These are phyloP conservation scores for Stomorhina lunata DNA, from an alignment of 2,888 invertebrate genomes.

Conservation along the genomic window DNA sequence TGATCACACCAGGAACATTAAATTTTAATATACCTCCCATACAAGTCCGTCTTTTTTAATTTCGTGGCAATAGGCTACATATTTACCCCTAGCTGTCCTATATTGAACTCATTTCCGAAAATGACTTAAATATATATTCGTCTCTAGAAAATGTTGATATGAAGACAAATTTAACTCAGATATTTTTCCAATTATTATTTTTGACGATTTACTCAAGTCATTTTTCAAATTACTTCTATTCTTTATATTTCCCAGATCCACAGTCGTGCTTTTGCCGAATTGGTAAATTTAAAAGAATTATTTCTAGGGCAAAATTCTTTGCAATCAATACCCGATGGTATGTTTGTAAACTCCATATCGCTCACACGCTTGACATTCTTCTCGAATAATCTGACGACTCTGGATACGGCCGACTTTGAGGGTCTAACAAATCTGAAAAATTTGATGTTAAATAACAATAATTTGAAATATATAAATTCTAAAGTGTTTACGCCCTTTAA, in stretches of 20 bases:
- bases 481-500: slow-evolving; percentile 79
- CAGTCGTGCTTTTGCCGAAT: slow-evolving; percentile 79
- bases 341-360: slow-evolving; percentile 80
- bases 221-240: not conserved
- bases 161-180: too few relatives aligned
- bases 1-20: too few relatives aligned
- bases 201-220: not conserved
- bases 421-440: slow-evolving; percentile 80
- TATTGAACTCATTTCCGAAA: too few relatives aligned
- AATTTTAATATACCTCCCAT: too few relatives aligned
- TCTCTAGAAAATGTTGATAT: too few relatives aligned
- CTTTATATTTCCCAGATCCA: slow-evolving; percentile 72
- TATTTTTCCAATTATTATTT: not conserved
- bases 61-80: too few relatives aligned
- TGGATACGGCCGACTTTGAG: slow-evolving; percentile 80
- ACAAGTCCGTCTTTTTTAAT: too few relatives aligned
- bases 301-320: slow-evolving; percentile 83
- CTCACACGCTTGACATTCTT: slow-evolving; percentile 82
- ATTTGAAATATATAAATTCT: slow-evolving; percentile 80
- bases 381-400: slow-evolving; percentile 80
- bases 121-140: too few relatives aligned
- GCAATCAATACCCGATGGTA: slow-evolving; percentile 79
- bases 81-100: too few relatives aligned
- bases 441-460: slow-evolving; percentile 83
- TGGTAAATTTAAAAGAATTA: slow-evolving; percentile 80